Percentiles rank a stretch among this genome's conserved stretches.
These are phyloP conservation scores for Gopherus flavomarginatus DNA, from an alignment of 2,113 vertebrate species.

Conservation along the genomic window DNA sequence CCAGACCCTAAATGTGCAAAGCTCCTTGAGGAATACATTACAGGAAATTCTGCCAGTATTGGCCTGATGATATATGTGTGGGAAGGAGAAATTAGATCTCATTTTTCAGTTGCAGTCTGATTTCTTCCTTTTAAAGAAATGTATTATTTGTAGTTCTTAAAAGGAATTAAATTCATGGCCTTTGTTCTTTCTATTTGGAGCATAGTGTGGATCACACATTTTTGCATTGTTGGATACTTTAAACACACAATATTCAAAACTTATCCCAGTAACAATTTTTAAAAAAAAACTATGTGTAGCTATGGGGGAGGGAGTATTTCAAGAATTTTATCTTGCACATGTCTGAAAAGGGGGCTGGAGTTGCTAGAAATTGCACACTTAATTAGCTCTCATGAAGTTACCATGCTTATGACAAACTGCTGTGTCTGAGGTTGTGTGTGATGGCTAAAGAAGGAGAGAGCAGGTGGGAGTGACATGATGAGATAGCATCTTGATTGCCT, in stretches of 20 bases:
- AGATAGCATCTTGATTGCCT: background rate
- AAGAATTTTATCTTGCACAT: fast-evolving
- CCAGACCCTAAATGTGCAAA: fast-evolving
- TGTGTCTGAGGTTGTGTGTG: background rate
- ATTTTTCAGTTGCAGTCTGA: background rate
- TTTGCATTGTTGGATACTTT: background rate
- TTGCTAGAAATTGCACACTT: fast-evolving
- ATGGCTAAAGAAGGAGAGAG: background rate
- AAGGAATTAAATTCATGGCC: background rate
- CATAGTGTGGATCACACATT: background rate
- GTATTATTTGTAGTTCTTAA: background rate
- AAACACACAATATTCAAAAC: background rate
- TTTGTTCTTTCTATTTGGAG: background rate
- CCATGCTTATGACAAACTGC: fast-evolving
- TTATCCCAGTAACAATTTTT: background rate
- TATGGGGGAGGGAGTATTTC: background rate
- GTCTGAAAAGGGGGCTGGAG: background rate
- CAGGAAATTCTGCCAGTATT: background rate
- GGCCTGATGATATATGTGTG: background rate
- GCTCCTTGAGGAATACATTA: background rate
- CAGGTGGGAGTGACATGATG: fast-evolving
- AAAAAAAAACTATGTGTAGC: fast-evolving
- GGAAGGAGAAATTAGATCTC: background rate
- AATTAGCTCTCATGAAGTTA: background rate
- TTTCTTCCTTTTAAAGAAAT: background rate